Base-by-base conservation (phyloP, 2,797 vertebrate genomes). In the Calcarius lapponicus region DNA sequence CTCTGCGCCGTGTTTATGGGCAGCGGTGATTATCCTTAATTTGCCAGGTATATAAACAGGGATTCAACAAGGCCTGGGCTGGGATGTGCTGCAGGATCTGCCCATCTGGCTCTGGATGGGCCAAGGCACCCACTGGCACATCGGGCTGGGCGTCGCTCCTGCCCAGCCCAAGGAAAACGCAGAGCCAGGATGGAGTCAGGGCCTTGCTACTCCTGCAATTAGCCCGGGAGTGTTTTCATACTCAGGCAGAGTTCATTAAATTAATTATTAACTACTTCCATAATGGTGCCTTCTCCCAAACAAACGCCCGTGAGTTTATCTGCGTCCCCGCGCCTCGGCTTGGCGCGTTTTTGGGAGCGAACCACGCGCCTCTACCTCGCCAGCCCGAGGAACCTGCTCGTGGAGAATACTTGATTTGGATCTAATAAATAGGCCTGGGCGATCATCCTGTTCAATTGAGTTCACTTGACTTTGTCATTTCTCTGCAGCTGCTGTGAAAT, bases 391-490 rank as follows among this genome's bases (percentile, higher is more conserved):
- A 88, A 79, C 80, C 81, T 9, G 21, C 67, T 66, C 17, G 61
- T 91, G 40, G 72, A 90, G 88, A 86, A 94, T 60, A 66, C 95
- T 97, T 80, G 97, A 95, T 96, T 97, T 88, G 96, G 96, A 80
- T 92, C 97, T 96, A 92, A 96, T 89, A 97, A 97, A 97, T 97
- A 97, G 96, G 96, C 92, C 94, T 6, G 91, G 96, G 97, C 94
- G 96, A 96, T 97, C 96, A 92, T 97, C 97, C 97, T 81, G 93
- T 97, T 97, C 96, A 95, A 93, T 97, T 95, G 95, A 89, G 96
- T 97, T 97, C 96, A 96, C 97, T 97, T 97, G 97, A 97, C 96
- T 96, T 97, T 97, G 98, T 98, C 97, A 95, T 97, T 97, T 97
- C 96, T 97, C 95, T 80, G 93, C 86, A 96, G 96, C 97, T 97